A percentile compares a stretch with the other conserved stretches of the same genome.
Evolutionary conservation across 2,888 invertebrate species (phyloP).

Genomic region (Campoplex nolae): DNA sequence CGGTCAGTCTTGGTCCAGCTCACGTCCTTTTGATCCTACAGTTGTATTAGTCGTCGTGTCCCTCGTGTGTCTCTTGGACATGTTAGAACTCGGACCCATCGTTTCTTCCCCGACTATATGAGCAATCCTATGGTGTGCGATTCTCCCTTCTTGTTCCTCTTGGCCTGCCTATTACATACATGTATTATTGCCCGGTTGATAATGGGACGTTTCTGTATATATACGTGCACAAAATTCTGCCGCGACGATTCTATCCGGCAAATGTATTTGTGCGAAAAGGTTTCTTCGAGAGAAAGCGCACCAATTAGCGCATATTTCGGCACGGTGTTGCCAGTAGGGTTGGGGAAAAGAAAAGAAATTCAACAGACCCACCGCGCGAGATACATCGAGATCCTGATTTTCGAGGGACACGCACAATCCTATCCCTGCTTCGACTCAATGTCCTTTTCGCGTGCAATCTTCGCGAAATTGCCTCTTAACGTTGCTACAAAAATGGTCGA

Average conservation of each 20-base stretch:
- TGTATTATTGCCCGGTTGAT: constrained; percentile 14
- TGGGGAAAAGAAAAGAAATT: constrained; percentile 20
- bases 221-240: constrained; percentile 31
- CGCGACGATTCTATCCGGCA: constrained; percentile 54
- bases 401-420: constrained; percentile 39
- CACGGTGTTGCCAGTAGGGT: constrained; percentile 73
- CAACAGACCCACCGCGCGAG: constrained; percentile 29
- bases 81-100: constrained; percentile 41
- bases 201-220: neutral
- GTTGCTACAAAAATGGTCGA: neutral
- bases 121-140: constrained; percentile 8
- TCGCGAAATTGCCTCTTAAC: constrained; percentile 12
- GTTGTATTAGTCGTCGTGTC: constrained; percentile 51
- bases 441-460: constrained; percentile 17
- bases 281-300: constrained; percentile 73
- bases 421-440: neutral
- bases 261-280: constrained; percentile 62
- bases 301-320: constrained; percentile 84
- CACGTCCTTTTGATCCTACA: constrained; percentile 30
- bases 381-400: constrained; percentile 38
- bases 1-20: constrained; percentile 62
- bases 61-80: constrained; percentile 55
- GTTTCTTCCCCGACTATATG: constrained; percentile 16
- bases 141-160: neutral
- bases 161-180: constrained; percentile 6